These are phyloP conservation scores for Pelecanus crispus DNA, from an alignment of 2,113 vertebrate species.

Conservation along the genomic window DNA sequence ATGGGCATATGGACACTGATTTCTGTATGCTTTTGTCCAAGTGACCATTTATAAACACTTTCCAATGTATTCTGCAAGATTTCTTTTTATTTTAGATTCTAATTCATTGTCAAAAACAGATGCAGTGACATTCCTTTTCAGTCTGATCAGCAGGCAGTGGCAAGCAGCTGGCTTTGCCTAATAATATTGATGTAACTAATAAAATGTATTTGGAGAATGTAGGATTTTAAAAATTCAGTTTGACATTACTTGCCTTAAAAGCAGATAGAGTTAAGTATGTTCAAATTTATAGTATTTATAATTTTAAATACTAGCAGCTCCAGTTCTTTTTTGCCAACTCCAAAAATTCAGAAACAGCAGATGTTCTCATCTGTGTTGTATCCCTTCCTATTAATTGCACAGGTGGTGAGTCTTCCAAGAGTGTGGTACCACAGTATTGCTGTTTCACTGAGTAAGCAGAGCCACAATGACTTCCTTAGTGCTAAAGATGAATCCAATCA, in stretches of 20 bases:
- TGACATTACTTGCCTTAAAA: neutral
- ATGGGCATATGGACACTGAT: neutral
- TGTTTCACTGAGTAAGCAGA: neutral
- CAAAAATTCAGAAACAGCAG: neutral
- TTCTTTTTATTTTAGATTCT: neutral
- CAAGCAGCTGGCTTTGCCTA: neutral
- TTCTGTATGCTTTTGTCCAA: neutral
- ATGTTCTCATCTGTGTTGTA: neutral
- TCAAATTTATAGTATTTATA: neutral
- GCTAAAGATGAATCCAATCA: neutral
- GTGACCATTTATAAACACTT: neutral
- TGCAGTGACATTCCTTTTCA: neutral
- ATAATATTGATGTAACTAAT: neutral
- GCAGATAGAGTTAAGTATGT: neutral
- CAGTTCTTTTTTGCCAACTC: neutral
- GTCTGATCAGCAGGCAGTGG: neutral
- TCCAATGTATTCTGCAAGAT: neutral
- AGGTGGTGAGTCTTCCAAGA: neutral
- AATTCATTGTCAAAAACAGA: neutral
- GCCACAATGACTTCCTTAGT: neutral
- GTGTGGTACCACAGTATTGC: neutral
- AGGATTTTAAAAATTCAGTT: neutral
- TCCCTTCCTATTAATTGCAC: neutral
- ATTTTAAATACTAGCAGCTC: neutral
- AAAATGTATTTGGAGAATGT: neutral